Evolutionary conservation across 2,888 invertebrate genomes (phyloP).

Genomic region (Epinotia brunnichana): DNA sequence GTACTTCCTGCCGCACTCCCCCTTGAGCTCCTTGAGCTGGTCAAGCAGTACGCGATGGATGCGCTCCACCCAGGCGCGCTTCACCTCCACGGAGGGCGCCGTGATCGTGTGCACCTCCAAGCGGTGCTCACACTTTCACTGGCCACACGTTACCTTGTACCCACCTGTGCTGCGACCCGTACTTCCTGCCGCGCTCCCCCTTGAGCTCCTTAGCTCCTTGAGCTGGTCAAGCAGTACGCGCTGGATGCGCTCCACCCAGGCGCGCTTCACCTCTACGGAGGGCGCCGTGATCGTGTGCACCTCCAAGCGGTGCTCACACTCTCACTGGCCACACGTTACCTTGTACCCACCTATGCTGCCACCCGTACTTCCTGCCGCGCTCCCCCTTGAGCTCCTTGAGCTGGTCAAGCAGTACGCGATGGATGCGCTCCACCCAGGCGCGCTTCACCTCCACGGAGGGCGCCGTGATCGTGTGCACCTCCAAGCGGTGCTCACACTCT

Average conservation of each 20-base stretch:
- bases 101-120: slow-evolving; percentile 75
- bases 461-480: slow-evolving; percentile 97
- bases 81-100: slow-evolving; percentile 89
- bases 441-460: slow-evolving; percentile 93
- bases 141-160: slow-evolving; percentile 7
- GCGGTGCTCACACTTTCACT: slow-evolving; percentile 86
- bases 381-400: slow-evolving; percentile 94
- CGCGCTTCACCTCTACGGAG: slow-evolving; percentile 92
- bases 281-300: slow-evolving; percentile 79
- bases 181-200: slow-evolving; percentile 90
- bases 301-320: slow-evolving; percentile 87
- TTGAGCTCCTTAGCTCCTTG: slow-evolving; percentile 94
- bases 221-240: slow-evolving; percentile 94
- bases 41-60: slow-evolving; percentile 95
- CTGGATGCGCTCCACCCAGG: slow-evolving; percentile 96
- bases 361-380: slow-evolving; percentile 89
- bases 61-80: slow-evolving; percentile 95
- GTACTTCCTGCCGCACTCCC: slow-evolving; percentile 90
- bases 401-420: slow-evolving; percentile 94
- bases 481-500: slow-evolving; percentile 89
- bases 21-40: slow-evolving; percentile 94
- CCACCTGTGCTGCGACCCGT: slow-evolving; percentile 84
- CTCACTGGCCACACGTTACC: not conserved
- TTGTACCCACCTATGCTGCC: slow-evolving; percentile 74
- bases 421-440: slow-evolving; percentile 95